Evolutionary conservation across 2,888 invertebrate genomes (phyloP), one percentile per base, ranked within the genome.

Genomic region (Sabellastarte sp.): DNA sequence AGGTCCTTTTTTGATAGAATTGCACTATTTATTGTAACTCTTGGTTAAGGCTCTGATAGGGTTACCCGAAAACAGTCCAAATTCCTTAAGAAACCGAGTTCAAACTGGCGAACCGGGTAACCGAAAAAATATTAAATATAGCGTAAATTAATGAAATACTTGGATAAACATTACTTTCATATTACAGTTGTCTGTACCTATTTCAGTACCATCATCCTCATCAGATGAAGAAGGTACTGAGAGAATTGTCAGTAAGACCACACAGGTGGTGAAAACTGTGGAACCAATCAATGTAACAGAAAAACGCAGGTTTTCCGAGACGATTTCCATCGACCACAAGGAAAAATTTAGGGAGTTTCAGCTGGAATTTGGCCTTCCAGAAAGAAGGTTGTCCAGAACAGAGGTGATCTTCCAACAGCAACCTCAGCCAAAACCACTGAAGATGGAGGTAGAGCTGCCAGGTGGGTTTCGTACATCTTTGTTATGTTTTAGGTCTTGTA

Each of bases 211-310:
- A 41, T 57, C 69, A 33, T 66, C 68, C 20, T 65, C 69, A 15
- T 66, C 68, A 3, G 69, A 69, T n/a, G 69, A 71, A 24, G 72
- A 71, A 52, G 62, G 56, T 4, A 56, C 29, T 24, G 68, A 70
- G 57, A 68, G 61, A 56, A 59, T 70, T 5, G 53, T 65, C 57
- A 78, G 72, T 59, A 78, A 78, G 60, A 79, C 80, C 1, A 77
- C 78, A 50, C 78, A 80, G 64, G 77, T 80, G n/a, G 68, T 73
- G 3, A 73, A 70, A 29, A 74, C 74, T 26, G 31, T 70, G 51
- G 66, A 71, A 32, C 77, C 77, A 5, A 60, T 71, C 24, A 52
- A 61, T n/a, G 58, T 69, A 56, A 63, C 51, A 2, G 69, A 72
- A 57, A 63, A 61, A 24, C 63, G 72, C 2, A 65, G 72, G n/a